These are phyloP conservation scores for Carollia perspicillata DNA, from an alignment of 2,113 vertebrate genomes.

Conservation along the genomic window DNA sequence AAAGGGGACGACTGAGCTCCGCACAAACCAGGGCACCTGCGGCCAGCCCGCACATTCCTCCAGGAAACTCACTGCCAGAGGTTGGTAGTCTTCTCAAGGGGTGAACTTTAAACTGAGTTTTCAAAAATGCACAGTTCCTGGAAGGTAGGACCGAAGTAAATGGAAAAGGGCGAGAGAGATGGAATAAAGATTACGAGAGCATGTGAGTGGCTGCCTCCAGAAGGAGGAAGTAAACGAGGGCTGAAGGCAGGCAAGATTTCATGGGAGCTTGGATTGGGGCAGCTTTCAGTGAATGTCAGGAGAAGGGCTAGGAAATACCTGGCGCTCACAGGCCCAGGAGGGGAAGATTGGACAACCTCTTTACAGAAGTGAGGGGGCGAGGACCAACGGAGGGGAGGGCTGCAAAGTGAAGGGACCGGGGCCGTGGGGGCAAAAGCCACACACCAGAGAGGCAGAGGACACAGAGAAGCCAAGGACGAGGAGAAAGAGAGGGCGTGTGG, in stretches of 20 bases:
- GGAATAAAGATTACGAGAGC: not conserved
- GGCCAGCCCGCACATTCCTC: not conserved
- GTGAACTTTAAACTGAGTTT: not conserved
- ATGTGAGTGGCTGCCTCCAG: not conserved
- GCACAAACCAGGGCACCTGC: not conserved
- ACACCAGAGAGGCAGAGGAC: not conserved
- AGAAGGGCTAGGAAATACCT: not conserved
- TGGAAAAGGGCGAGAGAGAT: not conserved
- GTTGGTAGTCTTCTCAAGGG: not conserved
- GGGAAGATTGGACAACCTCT: not conserved
- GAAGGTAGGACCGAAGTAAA: not conserved
- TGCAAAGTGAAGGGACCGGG: not conserved
- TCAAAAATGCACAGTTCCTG: not conserved
- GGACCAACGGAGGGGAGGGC: not conserved
- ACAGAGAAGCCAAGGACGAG: not conserved
- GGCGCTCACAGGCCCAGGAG: not conserved
- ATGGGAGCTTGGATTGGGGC: not conserved
- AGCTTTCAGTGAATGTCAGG: not conserved
- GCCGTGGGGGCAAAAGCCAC: not conserved
- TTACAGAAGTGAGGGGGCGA: not conserved
- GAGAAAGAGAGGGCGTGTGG: not conserved
- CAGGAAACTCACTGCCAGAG: not conserved
- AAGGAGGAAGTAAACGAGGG: not conserved
- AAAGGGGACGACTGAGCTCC: not conserved
- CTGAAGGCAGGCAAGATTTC: not conserved